Percentiles rank a stretch among this genome's conserved stretches.
Conservation (phyloP, 2,797 vertebrate species). For the Epinephelus awoara region DNA sequence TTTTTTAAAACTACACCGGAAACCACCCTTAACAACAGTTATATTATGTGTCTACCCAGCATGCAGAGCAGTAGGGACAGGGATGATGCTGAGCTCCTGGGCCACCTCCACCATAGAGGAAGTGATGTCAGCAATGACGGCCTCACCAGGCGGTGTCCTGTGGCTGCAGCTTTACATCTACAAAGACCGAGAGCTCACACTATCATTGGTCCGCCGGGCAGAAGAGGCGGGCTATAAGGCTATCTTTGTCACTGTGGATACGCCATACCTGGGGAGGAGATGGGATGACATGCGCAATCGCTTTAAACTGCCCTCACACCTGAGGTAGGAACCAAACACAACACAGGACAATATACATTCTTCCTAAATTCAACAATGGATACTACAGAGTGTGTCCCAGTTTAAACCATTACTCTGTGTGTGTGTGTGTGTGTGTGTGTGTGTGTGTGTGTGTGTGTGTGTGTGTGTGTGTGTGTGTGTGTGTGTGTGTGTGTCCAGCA, state of each 20-base stretch:
- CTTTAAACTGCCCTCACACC: conserved; percentile 93
- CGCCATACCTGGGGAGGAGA: conserved; percentile 93
- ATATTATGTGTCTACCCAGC: conserved; percentile 79
- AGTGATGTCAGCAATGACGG: conserved; percentile 86
- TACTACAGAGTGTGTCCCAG: background rate
- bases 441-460: conserved; percentile 29
- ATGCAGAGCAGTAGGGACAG: conserved; percentile 88
- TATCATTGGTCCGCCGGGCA: conserved; percentile 89
- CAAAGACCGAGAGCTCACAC: conserved; percentile 91
- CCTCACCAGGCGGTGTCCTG: conserved; percentile 68
- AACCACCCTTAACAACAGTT: background rate
- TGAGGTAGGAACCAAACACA: conserved; percentile 86
- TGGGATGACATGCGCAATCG: conserved; percentile 92
- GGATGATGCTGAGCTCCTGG: conserved; percentile 99
- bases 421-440: conserved; percentile 25
- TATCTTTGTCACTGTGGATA: conserved; percentile 96
- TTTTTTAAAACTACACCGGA: background rate
- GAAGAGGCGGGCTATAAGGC: conserved; percentile 91
- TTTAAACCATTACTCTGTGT: background rate
- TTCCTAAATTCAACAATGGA: background rate
- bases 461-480: conserved; percentile 20
- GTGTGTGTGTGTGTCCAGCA: conserved; percentile 75
- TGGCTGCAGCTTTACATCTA: conserved; percentile 98
- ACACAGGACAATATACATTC: no score
- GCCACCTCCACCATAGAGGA: conserved; percentile 96